These are phyloP conservation scores for Natrix natrix DNA, from an alignment of 2,797 vertebrate species.

Conservation along the genomic window DNA sequence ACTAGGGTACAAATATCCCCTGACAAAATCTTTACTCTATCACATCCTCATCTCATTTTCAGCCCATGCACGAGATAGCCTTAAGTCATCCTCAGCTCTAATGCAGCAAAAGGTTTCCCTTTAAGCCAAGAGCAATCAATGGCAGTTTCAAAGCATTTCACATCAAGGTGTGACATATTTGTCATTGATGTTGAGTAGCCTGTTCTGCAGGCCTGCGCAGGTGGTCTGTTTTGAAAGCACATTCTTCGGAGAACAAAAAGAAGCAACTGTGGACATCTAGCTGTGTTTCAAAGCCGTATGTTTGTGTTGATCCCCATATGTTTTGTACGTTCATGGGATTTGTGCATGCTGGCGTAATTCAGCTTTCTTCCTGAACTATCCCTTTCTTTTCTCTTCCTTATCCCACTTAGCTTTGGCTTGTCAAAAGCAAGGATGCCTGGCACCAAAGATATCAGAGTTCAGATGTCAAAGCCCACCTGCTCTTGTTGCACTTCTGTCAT, in stretches of 20 bases:
- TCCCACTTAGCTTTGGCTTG: not conserved
- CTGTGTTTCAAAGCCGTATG: not conserved
- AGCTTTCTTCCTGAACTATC: not conserved
- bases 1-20: not conserved
- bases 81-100: not conserved
- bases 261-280: not conserved
- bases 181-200: not conserved
- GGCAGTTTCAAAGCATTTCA: not conserved
- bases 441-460: not conserved
- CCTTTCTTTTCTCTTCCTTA: not conserved
- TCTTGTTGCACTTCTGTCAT: not conserved
- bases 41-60: not conserved
- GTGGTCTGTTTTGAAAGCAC: not conserved
- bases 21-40: not conserved
- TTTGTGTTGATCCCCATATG: not conserved
- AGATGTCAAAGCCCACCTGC: not conserved
- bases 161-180: not conserved
- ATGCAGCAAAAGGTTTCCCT: not conserved
- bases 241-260: not conserved
- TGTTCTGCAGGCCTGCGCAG: not conserved
- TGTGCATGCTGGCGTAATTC: not conserved
- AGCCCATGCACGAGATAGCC: not conserved
- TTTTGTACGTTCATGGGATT: not conserved
- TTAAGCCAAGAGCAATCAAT: not conserved
- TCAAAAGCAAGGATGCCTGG: not conserved